Percentiles rank a stretch among this genome's conserved stretches.
Evolutionary conservation across 2,888 invertebrate genomes (phyloP).

Genomic region (Agelastica alni): DNA sequence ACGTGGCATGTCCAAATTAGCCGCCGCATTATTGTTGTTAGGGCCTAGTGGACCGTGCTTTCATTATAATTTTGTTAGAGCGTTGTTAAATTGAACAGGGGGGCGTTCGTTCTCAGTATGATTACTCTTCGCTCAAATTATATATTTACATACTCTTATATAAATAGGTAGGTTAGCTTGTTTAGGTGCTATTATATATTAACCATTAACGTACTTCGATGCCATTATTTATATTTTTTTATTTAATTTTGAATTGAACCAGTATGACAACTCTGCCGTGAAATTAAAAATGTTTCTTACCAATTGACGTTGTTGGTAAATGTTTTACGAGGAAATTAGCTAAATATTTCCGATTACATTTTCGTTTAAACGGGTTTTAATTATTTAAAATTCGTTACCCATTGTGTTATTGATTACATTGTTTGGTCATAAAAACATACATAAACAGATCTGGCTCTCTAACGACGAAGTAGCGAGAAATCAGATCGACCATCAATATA

Average conservation of each 20-base stretch:
- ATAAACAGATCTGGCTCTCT: too few species aligned
- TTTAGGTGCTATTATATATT: conserved; percentile 31
- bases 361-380: too few species aligned
- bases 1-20: conserved; percentile 37
- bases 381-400: too few species aligned
- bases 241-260: conserved; percentile 11
- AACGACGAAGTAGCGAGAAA: too few species aligned
- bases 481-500: too few species aligned
- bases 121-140: conserved; percentile 40
- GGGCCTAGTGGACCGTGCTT: conserved; percentile 44
- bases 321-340: too few species aligned
- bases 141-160: conserved; percentile 45
- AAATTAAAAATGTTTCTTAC: conserved; percentile 33
- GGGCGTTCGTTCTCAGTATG: conserved; percentile 40
- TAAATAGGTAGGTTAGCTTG: conserved; percentile 40
- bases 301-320: too few species aligned
- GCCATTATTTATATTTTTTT: conserved; percentile 15
- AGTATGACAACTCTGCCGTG: conserved; percentile 32
- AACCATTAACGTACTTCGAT: conserved; percentile 23
- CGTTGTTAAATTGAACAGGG: conserved; percentile 42
- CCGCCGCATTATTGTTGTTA: conserved; percentile 43
- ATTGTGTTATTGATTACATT: too few species aligned
- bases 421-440: too few species aligned
- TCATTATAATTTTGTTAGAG: conserved; percentile 43
- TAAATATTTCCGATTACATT: too few species aligned